Evolutionary conservation across 2,888 invertebrate genomes (phyloP), one percentile per base, ranked within the genome.

Genomic region (Coelogynopora nodosa): DNA sequence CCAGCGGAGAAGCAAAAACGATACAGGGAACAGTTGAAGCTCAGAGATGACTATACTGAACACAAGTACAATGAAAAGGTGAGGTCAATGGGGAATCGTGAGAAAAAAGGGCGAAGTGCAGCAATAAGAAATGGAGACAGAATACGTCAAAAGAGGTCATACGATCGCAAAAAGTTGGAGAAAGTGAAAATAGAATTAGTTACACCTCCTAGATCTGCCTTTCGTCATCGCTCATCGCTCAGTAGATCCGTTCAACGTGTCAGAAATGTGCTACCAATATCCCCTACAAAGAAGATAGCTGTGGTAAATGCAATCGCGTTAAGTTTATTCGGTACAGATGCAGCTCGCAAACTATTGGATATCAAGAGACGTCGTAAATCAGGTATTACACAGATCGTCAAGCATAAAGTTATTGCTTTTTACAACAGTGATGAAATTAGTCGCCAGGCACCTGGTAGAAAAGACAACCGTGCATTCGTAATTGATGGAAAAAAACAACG

Each of bases 1-100:
- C 81, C 81, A 27, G 28, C 81, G 26, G 81, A 80, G 28, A 80
- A 80, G 81, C 81, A 80, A 80, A 26, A 28, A 80, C 81, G 81
- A 80, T 80, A 80, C 28, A 26, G 81, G 28, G 81, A 80, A 80
- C 26, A 28, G 28, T 28, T 26, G 26, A 80, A 80, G 81, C 81
- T 27, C 26, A 49, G 49, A 49, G 49, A 49, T 49, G 28, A 80
- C 81, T 28, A 80, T 27, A 28, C 81, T 80, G 81, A 28, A 80
- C 81, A 80, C 49, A 49, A 49, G 49, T 49, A 49, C 49, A 49
- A 49, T 80, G 81, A 80, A 80, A 28, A 26, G 81, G 28, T 80
- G 81, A 28, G 27, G 28, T 27, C 27, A 80, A 28, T 27, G 28
- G 27, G 81, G 26, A 80, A 80, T 28, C 81, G 81, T 80, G 28